phyloP scores from a whole-genome alignment of 2,888 invertebrate genomes.

The Pterostichus niger region DNA sequence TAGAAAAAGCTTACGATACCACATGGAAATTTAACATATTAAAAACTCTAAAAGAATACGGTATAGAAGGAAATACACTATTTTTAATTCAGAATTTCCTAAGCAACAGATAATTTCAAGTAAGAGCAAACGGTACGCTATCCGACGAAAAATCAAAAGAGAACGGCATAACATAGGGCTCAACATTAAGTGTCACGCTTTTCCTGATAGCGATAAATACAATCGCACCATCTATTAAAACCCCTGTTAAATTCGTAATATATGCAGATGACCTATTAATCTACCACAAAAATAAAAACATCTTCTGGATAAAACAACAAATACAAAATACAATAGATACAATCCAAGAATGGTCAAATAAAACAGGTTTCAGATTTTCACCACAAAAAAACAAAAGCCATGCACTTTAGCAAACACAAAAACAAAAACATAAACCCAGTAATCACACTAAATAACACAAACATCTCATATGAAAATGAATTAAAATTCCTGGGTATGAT shows the following conservation, averaged over 20 bases:
- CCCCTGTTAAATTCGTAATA: not conserved
- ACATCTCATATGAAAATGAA: too few relatives aligned
- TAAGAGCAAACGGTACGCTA: not conserved
- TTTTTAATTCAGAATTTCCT: not conserved
- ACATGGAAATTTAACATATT: slow-evolving; percentile 16
- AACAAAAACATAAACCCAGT: too few relatives aligned
- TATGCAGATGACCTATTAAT: slow-evolving; percentile 24
- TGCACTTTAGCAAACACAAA: too few relatives aligned
- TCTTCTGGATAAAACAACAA: not conserved
- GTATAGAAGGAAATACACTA: slow-evolving; percentile 10
- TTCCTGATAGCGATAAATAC: slow-evolving; percentile 25
- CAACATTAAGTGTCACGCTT: not conserved
- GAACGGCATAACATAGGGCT: not conserved
- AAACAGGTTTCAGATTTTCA: slow-evolving; percentile 28
- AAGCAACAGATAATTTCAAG: slow-evolving; percentile 6
- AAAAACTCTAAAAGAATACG: not conserved
- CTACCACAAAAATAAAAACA: slow-evolving; percentile 21
- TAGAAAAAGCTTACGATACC: too few relatives aligned
- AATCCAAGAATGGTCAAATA: slow-evolving; percentile 8
- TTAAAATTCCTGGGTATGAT: too few relatives aligned
- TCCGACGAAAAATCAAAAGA: not conserved
- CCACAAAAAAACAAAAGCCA: too few relatives aligned
- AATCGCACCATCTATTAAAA: slow-evolving; percentile 2
- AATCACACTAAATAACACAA: too few relatives aligned
- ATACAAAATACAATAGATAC: not conserved